These are phyloP conservation scores for Liodrosophila aerea DNA, from an alignment of 2,888 invertebrate genomes.

Conservation along the genomic window DNA sequence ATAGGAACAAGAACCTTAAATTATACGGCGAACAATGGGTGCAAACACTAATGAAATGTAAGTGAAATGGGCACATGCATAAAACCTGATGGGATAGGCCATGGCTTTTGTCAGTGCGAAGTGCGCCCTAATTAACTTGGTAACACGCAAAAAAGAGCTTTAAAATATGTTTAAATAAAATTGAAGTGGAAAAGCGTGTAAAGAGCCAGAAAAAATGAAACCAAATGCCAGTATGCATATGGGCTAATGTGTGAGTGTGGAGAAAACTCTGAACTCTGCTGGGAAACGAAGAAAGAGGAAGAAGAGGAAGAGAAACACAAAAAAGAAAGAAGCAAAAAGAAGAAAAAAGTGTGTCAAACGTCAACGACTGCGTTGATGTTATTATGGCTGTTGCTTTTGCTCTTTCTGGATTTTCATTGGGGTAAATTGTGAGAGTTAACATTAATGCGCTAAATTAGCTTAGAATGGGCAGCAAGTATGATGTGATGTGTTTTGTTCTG, in stretches of 20 bases:
- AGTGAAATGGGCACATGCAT: conserved; percentile 34
- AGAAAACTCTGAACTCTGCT: conserved; percentile 58
- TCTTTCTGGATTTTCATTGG: conserved; percentile 43
- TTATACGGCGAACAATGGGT: not conserved
- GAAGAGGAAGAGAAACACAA: conserved; percentile 16
- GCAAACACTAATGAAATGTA: conserved; percentile 28
- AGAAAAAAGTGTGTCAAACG: conserved; percentile 66
- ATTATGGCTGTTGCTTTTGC: conserved; percentile 27
- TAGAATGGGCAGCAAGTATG: conserved; percentile 57
- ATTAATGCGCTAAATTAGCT: conserved; percentile 72
- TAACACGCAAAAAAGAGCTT: conserved; percentile 60
- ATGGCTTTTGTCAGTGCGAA: conserved; percentile 55
- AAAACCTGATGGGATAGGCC: conserved; percentile 53
- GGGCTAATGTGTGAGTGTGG: conserved; percentile 36
- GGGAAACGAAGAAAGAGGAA: conserved; percentile 47
- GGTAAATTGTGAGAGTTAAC: conserved; percentile 71
- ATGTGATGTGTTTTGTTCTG: conserved; percentile 11
- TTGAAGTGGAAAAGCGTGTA: conserved; percentile 69
- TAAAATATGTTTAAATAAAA: conserved; percentile 65
- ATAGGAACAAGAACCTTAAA: no score
- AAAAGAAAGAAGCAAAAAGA: conserved; percentile 1
- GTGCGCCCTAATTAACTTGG: conserved; percentile 61
- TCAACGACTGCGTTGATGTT: conserved; percentile 60
- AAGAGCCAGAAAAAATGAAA: conserved; percentile 38
- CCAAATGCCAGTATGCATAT: conserved; percentile 47